phyloP scores from a whole-genome alignment of 2,113 vertebrate genomes.

The Anguilla japonica region DNA sequence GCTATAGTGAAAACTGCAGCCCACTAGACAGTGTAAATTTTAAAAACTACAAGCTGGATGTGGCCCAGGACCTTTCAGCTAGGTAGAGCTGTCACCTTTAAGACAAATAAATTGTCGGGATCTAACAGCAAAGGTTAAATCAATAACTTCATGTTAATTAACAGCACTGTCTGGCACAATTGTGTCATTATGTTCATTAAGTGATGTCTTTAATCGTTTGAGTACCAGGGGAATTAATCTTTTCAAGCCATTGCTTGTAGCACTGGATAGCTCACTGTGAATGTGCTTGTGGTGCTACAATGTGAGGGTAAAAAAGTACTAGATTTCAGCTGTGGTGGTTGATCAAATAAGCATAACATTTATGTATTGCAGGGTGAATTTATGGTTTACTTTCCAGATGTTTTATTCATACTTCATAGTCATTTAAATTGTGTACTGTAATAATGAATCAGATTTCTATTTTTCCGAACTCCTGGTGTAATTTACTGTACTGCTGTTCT shows the following conservation, averaged over 20 bases:
- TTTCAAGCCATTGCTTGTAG: neutral
- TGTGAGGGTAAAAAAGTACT: neutral
- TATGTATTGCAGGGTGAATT: no score
- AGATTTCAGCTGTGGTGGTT: neutral
- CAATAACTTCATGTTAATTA: conserved; percentile 15
- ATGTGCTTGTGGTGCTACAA: neutral
- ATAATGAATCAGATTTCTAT: neutral
- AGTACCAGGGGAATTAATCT: neutral
- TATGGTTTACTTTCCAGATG: neutral
- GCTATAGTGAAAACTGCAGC: neutral
- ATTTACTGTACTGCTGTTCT: neutral
- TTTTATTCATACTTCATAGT: neutral
- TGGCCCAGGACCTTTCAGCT: neutral
- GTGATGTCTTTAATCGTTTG: neutral
- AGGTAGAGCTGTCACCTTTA: conserved; percentile 1
- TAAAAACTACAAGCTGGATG: neutral
- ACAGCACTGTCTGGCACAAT: conserved; percentile 4
- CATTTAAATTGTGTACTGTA: neutral
- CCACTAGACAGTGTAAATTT: neutral
- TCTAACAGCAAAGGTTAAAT: conserved; percentile 18
- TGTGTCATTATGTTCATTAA: conserved; percentile 1
- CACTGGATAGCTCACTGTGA: neutral
- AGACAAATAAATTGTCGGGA: conserved; percentile 4
- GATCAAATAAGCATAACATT: no score
- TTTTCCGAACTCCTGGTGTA: neutral